phyloP scores from a whole-genome alignment of 2,797 vertebrate species.

The Sardinella longiceps region DNA sequence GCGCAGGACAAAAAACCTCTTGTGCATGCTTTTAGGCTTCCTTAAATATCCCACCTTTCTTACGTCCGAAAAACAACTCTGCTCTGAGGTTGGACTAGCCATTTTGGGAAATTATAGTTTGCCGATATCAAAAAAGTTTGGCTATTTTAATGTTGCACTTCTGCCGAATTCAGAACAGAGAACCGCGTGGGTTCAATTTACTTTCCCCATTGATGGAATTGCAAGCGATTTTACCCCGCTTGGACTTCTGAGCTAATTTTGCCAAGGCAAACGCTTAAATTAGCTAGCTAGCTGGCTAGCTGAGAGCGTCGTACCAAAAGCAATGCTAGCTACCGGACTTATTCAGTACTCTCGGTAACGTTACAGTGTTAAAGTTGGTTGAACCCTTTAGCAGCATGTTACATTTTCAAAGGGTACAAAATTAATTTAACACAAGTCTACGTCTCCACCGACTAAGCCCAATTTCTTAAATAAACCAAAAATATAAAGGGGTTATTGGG shows the following conservation, averaged over 20 bases:
- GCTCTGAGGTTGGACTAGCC: constrained; percentile 79
- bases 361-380: constrained; percentile 21
- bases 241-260: constrained; percentile 27
- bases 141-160: not conserved
- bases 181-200: not conserved
- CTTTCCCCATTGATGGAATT: constrained; percentile 37
- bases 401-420: constrained; percentile 32
- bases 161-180: not conserved
- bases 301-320: constrained; percentile 46
- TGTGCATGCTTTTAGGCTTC: constrained; percentile 92
- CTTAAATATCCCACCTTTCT: constrained; percentile 90
- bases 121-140: not conserved
- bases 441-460: not conserved
- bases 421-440: constrained; percentile 16
- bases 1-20: constrained; percentile 88
- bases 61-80: constrained; percentile 83
- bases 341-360: constrained; percentile 31
- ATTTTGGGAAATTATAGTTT: constrained; percentile 59
- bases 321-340: constrained; percentile 38
- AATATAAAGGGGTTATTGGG: not conserved
- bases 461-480: not conserved
- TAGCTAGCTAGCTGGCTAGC: constrained; percentile 30
- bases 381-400: constrained; percentile 41
- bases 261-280: constrained; percentile 35
- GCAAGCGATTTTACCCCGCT: constrained; percentile 10